phyloP scores from a whole-genome alignment of 1,140 invertebrate genomes.

The Musca domestica region DNA sequence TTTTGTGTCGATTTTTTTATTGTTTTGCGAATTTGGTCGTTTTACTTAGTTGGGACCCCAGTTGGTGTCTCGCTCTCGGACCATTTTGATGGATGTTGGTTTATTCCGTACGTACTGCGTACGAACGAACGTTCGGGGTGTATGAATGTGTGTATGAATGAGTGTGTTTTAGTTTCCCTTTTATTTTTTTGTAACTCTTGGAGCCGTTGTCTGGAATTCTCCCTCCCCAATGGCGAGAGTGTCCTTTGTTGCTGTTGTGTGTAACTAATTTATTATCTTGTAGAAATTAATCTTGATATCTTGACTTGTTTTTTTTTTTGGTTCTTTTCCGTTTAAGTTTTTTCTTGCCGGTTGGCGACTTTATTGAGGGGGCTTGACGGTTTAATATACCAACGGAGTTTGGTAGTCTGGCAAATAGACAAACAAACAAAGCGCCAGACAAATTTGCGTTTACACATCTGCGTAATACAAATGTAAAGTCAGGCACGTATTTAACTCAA shows the following conservation, averaged over 20 bases:
- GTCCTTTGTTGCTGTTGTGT: slow-evolving; percentile 3
- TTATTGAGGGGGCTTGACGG: not conserved
- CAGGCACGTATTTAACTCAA: no score
- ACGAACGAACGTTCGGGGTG: no score
- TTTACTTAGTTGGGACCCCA: no score
- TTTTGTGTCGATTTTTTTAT: not conserved
- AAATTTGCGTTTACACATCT: slow-evolving; percentile 3
- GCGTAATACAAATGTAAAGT: not conserved
- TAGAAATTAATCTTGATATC: slow-evolving; percentile 20
- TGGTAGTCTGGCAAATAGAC: no score
- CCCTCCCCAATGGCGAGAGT: not conserved
- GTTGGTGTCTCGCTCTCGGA: no score
- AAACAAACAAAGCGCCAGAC: no score
- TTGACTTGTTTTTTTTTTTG: not conserved
- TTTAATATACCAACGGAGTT: no score
- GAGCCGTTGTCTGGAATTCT: not conserved
- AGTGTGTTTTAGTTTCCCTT: not conserved
- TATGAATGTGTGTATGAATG: no score
- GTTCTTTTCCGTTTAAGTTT: no score
- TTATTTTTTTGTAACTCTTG: not conserved
- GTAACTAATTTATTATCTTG: slow-evolving; percentile 21
- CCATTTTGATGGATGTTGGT: no score
- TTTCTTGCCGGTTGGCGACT: slow-evolving; percentile 5
- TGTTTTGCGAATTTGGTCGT: not conserved
- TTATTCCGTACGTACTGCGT: no score